These are phyloP conservation scores for Athene cunicularia DNA, from an alignment of 2,113 vertebrate genomes.

Conservation along the genomic window DNA sequence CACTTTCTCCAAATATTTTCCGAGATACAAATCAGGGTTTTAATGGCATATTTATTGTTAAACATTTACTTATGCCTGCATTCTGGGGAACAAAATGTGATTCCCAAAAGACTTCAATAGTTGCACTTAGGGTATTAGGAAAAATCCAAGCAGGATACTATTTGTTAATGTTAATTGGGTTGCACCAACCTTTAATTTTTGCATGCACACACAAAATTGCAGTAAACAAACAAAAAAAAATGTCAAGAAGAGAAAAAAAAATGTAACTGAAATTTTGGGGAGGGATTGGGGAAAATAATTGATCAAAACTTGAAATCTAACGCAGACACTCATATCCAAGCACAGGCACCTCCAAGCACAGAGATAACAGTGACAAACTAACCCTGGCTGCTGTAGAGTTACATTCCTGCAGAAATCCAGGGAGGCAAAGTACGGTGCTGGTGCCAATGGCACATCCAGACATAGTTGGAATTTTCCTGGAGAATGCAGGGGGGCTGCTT, in stretches of 20 bases:
- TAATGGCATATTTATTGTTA: not conserved
- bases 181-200: not conserved
- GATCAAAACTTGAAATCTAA: not conserved
- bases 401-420: not conserved
- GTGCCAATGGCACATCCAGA: not conserved
- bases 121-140: not conserved
- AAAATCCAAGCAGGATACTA: not conserved
- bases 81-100: not conserved
- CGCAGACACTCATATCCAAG: not conserved
- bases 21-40: not conserved
- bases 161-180: not conserved
- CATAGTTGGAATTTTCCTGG: slow-evolving; percentile 6
- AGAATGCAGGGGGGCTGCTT: not conserved
- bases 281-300: not conserved
- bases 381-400: not conserved
- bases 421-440: fast-evolving
- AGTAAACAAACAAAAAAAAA: not conserved
- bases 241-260: not conserved
- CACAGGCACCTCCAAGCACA: not conserved
- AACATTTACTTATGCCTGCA: not conserved
- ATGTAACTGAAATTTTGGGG: not conserved
- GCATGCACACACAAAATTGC: not conserved
- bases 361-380: not conserved
- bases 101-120: not conserved
- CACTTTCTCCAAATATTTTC: not conserved